These are phyloP conservation scores for Subanguina moxae DNA, from an alignment of 1,140 invertebrate species.

Conservation along the genomic window DNA sequence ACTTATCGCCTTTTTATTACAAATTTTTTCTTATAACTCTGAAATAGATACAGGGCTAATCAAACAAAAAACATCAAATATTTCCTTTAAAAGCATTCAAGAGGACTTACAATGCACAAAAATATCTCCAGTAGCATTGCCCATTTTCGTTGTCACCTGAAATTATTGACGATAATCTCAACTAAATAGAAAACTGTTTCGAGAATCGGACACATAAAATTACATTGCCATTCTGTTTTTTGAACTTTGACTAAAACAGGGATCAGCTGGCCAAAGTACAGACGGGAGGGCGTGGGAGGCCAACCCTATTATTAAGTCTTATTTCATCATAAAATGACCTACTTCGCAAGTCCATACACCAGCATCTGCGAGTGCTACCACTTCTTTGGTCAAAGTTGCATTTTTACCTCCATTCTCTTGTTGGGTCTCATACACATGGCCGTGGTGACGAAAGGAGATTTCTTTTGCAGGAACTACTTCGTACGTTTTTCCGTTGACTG, in stretches of 20 bases:
- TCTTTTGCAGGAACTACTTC: slow-evolving; percentile 7
- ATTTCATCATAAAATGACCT: too few species aligned
- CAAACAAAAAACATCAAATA: not conserved
- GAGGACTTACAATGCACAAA: slow-evolving; percentile 24
- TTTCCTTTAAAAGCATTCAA: not conserved
- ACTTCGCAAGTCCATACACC: slow-evolving; percentile 35
- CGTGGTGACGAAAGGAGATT: slow-evolving; percentile 5
- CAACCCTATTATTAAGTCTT: too few species aligned
- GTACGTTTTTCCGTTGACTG: slow-evolving; percentile 14
- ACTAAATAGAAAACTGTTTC: too few species aligned
- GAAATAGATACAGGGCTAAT: too few species aligned
- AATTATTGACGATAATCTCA: too few species aligned
- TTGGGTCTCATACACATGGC: not conserved
- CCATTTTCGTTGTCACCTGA: slow-evolving; percentile 5
- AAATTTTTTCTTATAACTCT: too few species aligned
- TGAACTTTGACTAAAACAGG: too few species aligned
- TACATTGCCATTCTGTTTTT: too few species aligned
- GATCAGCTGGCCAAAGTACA: too few species aligned
- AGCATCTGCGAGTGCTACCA: slow-evolving; percentile 20
- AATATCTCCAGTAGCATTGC: slow-evolving; percentile 24
- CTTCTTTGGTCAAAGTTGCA: slow-evolving; percentile 10
- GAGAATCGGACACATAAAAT: too few species aligned
- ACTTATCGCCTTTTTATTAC: too few species aligned
- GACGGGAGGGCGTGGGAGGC: too few species aligned
- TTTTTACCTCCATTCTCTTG: not conserved